A percentile compares a stretch with the other conserved stretches of the same genome.
Evolutionary conservation across 2,797 vertebrate genomes (phyloP).

Genomic region (Staurois parvus): DNA sequence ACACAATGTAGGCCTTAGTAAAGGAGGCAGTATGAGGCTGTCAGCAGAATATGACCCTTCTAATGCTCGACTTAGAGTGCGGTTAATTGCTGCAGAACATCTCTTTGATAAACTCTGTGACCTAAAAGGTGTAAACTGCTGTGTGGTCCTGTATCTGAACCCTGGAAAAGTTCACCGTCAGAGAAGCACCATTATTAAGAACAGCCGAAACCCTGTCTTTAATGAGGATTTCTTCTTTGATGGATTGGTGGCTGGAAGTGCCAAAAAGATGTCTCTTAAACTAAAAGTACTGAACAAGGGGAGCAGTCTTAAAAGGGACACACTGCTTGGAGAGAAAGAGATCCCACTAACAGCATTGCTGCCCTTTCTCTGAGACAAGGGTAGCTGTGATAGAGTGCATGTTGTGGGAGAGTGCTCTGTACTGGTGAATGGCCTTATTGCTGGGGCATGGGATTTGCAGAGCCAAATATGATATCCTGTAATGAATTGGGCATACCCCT

Average conservation of each 20-base stretch:
- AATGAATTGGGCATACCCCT: not conserved
- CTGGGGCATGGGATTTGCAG: not conserved
- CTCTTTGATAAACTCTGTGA: slow-evolving; percentile 89
- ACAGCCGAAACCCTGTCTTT: slow-evolving; percentile 93
- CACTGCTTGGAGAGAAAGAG: slow-evolving; percentile 90
- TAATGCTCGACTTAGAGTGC: slow-evolving; percentile 86
- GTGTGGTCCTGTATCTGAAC: slow-evolving; percentile 90
- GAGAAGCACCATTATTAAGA: slow-evolving; percentile 96
- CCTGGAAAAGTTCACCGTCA: slow-evolving; percentile 97
- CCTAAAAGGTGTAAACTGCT: slow-evolving; percentile 93
- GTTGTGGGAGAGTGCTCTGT: slow-evolving; percentile 18
- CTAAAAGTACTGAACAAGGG: slow-evolving; percentile 98
- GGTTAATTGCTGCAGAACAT: slow-evolving; percentile 86
- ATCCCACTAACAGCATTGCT: slow-evolving; percentile 86
- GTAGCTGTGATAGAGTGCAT: slow-evolving; percentile 1
- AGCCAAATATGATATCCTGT: not conserved
- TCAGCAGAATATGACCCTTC: slow-evolving; percentile 86
- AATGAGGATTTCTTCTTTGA: slow-evolving; percentile 99
- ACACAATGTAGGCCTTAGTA: slow-evolving; percentile 85
- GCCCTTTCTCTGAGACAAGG: slow-evolving; percentile 68
- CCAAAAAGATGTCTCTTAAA: slow-evolving; percentile 89
- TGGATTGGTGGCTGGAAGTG: slow-evolving; percentile 82
- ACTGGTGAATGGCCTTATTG: not conserved
- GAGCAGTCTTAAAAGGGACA: slow-evolving; percentile 93
- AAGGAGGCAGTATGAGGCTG: slow-evolving; percentile 85